These are phyloP conservation scores for Catamblyrhynchus diadema DNA, from an alignment of 2,797 vertebrate species.

Conservation along the genomic window DNA sequence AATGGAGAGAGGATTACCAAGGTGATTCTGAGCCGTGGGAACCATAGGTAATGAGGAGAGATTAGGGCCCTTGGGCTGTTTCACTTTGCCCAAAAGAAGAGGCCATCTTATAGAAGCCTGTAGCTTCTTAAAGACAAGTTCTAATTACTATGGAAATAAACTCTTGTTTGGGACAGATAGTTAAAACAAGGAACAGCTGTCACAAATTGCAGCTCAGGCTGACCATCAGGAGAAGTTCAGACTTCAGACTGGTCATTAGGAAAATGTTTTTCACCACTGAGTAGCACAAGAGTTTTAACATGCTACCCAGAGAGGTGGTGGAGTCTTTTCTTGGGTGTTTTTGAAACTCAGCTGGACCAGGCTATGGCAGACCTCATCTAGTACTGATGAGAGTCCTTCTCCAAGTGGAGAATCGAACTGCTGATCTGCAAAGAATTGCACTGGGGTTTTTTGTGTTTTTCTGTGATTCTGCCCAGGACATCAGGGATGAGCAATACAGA, in stretches of 20 bases:
- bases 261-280: background rate
- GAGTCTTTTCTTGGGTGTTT: background rate
- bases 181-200: background rate
- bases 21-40: background rate
- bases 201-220: background rate
- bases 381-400: background rate
- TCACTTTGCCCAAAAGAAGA: background rate
- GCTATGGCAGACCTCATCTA: background rate
- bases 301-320: background rate
- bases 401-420: background rate
- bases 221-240: background rate
- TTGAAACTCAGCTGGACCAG: background rate
- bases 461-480: background rate
- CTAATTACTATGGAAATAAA: background rate
- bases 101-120: background rate
- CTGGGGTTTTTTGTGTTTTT: background rate
- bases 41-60: background rate
- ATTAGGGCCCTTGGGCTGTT: background rate
- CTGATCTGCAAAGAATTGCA: background rate
- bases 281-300: background rate
- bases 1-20: background rate
- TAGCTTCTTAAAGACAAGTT: background rate
- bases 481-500: background rate
- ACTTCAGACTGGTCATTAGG: background rate
- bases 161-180: fast-evolving